Evolutionary conservation across 2,888 invertebrate species (phyloP).

Genomic region (Crocallis elinguaria): DNA sequence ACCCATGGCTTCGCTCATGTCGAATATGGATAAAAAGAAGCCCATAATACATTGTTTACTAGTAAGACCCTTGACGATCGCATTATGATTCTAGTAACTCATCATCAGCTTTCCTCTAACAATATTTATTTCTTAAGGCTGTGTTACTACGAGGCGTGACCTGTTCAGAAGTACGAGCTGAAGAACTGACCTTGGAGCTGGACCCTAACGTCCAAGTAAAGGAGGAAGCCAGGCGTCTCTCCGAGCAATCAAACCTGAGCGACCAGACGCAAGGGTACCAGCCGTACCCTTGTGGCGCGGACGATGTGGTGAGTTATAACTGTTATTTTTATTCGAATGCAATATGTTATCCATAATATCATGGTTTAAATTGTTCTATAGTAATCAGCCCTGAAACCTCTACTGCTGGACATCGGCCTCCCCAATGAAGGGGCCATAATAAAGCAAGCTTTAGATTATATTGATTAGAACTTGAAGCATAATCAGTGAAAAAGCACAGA

Average conservation of each 20-base stretch:
- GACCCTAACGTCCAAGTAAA: constrained; percentile 79
- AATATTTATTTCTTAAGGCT: constrained; percentile 53
- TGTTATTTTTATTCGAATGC: not conserved
- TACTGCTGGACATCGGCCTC: no score
- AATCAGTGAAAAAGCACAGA: no score
- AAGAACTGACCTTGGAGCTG: constrained; percentile 73
- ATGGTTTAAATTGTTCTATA: no score
- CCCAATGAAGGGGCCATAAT: no score
- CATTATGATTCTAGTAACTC: constrained; percentile 4
- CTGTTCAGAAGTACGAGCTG: constrained; percentile 77
- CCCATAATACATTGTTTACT: no score
- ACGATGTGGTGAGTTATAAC: constrained; percentile 64
- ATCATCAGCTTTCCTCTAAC: not conserved
- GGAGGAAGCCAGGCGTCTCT: constrained; percentile 77
- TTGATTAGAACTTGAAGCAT: no score
- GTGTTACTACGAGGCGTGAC: constrained; percentile 78
- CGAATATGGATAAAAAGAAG: no score
- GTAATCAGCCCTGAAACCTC: no score
- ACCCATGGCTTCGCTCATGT: no score
- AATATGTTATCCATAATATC: no score
- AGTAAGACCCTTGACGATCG: no score
- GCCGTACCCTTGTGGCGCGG: constrained; percentile 72
- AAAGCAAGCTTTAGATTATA: no score
- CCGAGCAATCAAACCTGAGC: constrained; percentile 80
- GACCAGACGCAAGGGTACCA: constrained; percentile 77